A percentile compares a stretch with the other conserved stretches of the same genome.
These are phyloP conservation scores for Graptemys geographica DNA, from an alignment of 2,797 vertebrate species.

Conservation along the genomic window DNA sequence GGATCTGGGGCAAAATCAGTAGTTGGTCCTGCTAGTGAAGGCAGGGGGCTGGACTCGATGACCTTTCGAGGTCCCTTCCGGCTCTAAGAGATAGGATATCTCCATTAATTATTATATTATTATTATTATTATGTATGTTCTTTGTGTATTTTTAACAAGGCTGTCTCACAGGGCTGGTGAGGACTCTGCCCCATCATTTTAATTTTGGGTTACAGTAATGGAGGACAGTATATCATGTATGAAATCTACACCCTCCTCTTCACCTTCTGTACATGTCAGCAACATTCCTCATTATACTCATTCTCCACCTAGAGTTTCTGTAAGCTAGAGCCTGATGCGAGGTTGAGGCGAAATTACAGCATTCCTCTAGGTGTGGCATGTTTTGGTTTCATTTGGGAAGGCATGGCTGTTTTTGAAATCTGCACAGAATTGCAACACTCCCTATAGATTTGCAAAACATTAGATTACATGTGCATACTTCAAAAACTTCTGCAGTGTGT, in stretches of 20 bases:
- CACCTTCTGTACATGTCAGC: slow-evolving; percentile 28
- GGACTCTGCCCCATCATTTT: not conserved
- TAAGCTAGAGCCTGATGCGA: slow-evolving; percentile 47
- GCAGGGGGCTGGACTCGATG: too few species aligned
- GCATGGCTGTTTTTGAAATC: not conserved
- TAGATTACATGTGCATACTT: not conserved
- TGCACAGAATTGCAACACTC: slow-evolving; percentile 47
- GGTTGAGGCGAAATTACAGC: slow-evolving; percentile 38
- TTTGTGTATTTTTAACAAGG: slow-evolving; percentile 8
- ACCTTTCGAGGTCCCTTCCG: too few species aligned
- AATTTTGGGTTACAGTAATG: not conserved
- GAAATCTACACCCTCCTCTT: slow-evolving; percentile 19
- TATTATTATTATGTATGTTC: not conserved
- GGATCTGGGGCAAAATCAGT: not conserved
- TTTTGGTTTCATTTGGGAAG: slow-evolving; percentile 47
- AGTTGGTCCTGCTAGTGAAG: too few species aligned
- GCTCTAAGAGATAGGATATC: too few species aligned
- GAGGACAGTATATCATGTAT: slow-evolving; percentile 7
- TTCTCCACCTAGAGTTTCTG: slow-evolving; percentile 34
- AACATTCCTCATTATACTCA: slow-evolving; percentile 51
- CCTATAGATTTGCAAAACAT: not conserved
- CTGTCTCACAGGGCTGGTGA: not conserved
- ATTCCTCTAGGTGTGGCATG: slow-evolving; percentile 52
- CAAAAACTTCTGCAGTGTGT: not conserved
- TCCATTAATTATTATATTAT: too few species aligned